Evolutionary conservation across 2,888 invertebrate genomes (phyloP), one percentile per base, ranked within the genome.

Genomic region (Teleiodes luculella): DNA sequence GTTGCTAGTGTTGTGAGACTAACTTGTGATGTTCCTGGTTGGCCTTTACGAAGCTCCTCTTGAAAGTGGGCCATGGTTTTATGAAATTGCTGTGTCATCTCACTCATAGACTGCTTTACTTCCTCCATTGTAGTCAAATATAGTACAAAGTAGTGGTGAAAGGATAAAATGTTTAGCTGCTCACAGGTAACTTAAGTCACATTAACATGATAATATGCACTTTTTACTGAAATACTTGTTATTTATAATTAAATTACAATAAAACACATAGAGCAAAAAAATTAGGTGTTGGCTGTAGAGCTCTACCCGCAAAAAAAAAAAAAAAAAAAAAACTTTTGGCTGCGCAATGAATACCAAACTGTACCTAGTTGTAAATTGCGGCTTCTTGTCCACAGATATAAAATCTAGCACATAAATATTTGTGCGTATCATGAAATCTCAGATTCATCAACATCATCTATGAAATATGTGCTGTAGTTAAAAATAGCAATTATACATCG

Each of bases 401-500:
- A n/a, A n/a, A n/a, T n/a, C n/a, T 18, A 10, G 5, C 11, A 18
- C 39, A 20, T 18, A 41, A 41, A 20, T 18, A 41, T 41, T 41
- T 41, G 11, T 18, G 39, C 39, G 14, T 36, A 41, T 41, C 24
- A 24, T 6, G 24, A 24, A 24, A 41, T 41, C 39, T 10, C 39
- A 20, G 39, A 41, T 41, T 11, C 39, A 41, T 41, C 39, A 41
- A 18, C 39, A 18, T 41, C 39, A 41, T 1, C 30, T 10, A 30
- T 30, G 30, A 46, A 46, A 30, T 28, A 33, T n/a, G 33, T 35
- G 48, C 48, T 18, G 31, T 10, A 10, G 49, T 50, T 50, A 50
- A 50, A 50, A 50, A 50, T 50, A 50, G 49, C 37, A 31, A 18
- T 35, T 41, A 41, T 20, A 31, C 41, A 6, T 51, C 39, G 24